Base-by-base conservation (phyloP, 1,140 invertebrate genomes). In the Calephelis nemesis region DNA sequence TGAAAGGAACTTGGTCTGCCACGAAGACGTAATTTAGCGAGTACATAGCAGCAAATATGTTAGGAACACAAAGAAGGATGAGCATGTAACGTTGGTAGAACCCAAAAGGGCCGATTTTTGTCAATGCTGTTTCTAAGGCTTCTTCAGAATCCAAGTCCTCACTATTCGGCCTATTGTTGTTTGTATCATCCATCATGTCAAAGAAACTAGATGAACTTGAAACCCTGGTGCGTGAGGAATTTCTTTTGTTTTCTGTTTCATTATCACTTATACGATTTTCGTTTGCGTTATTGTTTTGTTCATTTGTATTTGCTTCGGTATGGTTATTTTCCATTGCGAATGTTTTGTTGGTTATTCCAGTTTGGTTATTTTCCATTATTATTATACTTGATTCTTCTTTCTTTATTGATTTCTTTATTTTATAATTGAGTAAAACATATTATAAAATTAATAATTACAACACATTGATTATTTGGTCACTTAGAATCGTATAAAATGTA, bases 1-100 rank as follows among this genome's bases (percentile, higher is more conserved):
- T 92, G 73, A 93, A 93, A 8, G 92, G 87, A 62, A 93, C 85
- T 71, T 87, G 83, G 49, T 93, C 92, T 5, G 93, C 93, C 0
- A 93, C 92, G 74, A 94, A 93, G 13, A 93, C 83, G 64, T 93
- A 94, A 68, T 92, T 92, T 11, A 93, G 74, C 5, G 88, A 88
- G 70, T 92, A 93, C 79, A 92, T 91, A 7, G 92, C 92, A 4
- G 92, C 83, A 42, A 93, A 80, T 47, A 93, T 68, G 63, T 93
- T 86, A n/a, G 93, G 92, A 19, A 94, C 45, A 58, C 92, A 92
- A 11, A 94, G 81, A 58, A 94, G 82, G 12, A 85, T 47, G 50
- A 93, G 88, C 52, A 89, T 85, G 52, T 83, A 88, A 12, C 92
- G 78, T 79, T 94, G 93, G 79, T 93, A 94, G 58, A 88, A 78